Percentiles rank a stretch among this genome's conserved stretches.
These are phyloP conservation scores for Meloidogyne hapla DNA, from an alignment of 1,140 invertebrate genomes.

Conservation along the genomic window DNA sequence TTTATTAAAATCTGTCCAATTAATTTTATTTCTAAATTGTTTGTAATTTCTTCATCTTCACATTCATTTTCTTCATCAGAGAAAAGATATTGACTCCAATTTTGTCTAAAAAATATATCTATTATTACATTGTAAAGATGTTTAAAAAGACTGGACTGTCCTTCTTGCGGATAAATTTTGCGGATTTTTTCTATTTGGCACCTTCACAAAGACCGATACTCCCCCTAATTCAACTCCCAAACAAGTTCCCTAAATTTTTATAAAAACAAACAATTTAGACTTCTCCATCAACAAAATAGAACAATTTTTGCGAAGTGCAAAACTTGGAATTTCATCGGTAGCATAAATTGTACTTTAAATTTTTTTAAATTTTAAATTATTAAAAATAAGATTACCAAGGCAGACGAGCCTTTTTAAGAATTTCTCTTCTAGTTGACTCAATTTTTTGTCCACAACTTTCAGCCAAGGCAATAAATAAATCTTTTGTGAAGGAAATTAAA, in stretches of 20 bases:
- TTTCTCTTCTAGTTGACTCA: conserved; percentile 29
- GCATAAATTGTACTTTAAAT: conserved; percentile 50
- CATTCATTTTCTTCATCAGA: conserved; percentile 1
- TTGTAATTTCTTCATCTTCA: not conserved
- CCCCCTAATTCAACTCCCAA: too few species aligned
- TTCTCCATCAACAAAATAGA: conserved; percentile 45
- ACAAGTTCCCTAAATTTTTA: too few species aligned
- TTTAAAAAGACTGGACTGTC: too few species aligned
- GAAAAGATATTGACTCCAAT: conserved; percentile 29
- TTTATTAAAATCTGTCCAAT: conserved; percentile 12
- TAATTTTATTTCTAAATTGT: conserved; percentile 6
- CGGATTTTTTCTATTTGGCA: too few species aligned
- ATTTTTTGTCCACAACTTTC: conserved; percentile 17
- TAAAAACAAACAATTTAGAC: conserved; percentile 38
- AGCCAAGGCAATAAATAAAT: conserved; percentile 49
- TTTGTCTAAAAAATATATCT: not conserved
- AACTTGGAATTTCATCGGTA: conserved; percentile 49
- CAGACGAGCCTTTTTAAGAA: conserved; percentile 36
- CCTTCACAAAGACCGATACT: too few species aligned
- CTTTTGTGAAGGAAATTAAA: conserved; percentile 38
- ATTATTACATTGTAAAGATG: too few species aligned
- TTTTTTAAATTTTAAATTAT: not conserved
- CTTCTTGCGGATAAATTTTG: too few species aligned
- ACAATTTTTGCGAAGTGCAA: conserved; percentile 39
- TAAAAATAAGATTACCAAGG: conserved; percentile 25